Base-by-base conservation (phyloP, 2,888 invertebrate genomes). In the Shargacucullia verbasci region DNA sequence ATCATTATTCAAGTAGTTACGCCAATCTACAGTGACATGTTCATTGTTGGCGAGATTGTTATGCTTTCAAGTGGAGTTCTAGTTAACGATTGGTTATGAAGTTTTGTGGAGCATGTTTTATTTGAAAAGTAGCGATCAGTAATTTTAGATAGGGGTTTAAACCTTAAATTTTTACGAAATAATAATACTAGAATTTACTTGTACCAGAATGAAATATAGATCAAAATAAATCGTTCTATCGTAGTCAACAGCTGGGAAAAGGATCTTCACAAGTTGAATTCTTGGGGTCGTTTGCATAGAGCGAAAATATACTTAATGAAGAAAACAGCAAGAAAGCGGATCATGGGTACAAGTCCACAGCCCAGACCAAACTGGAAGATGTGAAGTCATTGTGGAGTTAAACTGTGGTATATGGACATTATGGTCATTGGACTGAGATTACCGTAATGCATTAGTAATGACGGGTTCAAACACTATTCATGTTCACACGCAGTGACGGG, bases 1-100 rank as follows among this genome's bases (percentile, higher is more conserved):
- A 88, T 89, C 89, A 89, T 91, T 91, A 91, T 83, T 92, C 90
- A 90, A 86, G 81, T 82, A 73, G 85, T 86, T 84, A 84, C 81
- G 83, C 84, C 87, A 88, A 89, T 89, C 87, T 75, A 71, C 71
- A 73, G 77, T 81, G 90, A 90, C 89, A 83, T 87, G 82, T 88
- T 87, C 87, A 89, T 91, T 89, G 89, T 90, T 82, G 72, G 27
- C 31, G 38, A 33, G 38, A 44, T 61, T 55, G 58, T 62, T 66
- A 58, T 50, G 41, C 31, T 47, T 45, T 40, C 41, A 49, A 66
- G 39, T 52, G 15, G 44, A 56, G 49, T 59, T 68, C 54, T 38
- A 33, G 58, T 59, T 71, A 67, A 46, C 60, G 58, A 38, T 40
- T 29, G 56, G 40, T 56, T 70, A 59, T 52, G 60, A 61, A 66